Evolutionary conservation across 2,797 vertebrate species (phyloP).

Genomic region (Ctenopoma kingsleyae): DNA sequence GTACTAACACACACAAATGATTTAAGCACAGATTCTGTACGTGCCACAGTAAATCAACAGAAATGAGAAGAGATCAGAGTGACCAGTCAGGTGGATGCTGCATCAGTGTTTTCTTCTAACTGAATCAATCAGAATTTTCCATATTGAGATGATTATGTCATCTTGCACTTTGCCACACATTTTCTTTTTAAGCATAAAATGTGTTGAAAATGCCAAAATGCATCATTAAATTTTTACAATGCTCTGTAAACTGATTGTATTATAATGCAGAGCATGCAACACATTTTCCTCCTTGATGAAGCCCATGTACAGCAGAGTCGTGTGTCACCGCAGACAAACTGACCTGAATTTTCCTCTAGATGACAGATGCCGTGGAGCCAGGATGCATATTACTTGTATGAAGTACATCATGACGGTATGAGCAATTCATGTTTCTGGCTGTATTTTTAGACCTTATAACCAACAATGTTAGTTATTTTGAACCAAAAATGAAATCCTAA

Average conservation of each 20-base stretch:
- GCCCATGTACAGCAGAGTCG: slow-evolving; percentile 30
- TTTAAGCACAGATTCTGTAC: slow-evolving; percentile 38
- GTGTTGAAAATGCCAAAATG: background rate
- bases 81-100: background rate
- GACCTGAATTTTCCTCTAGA: slow-evolving; percentile 68
- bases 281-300: slow-evolving; percentile 9
- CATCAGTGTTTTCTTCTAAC: background rate
- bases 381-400: slow-evolving; percentile 48
- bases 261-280: background rate
- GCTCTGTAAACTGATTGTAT: background rate
- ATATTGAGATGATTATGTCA: background rate
- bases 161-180: background rate
- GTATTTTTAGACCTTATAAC: slow-evolving; percentile 24
- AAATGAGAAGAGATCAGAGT: background rate
- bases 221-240: slow-evolving; percentile 8
- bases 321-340: slow-evolving; percentile 61
- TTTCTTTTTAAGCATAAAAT: slow-evolving; percentile 5
- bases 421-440: slow-evolving; percentile 23
- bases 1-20: slow-evolving; percentile 43
- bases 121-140: background rate
- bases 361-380: slow-evolving; percentile 62
- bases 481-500: slow-evolving; percentile 8
- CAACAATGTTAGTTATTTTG: slow-evolving; percentile 4
- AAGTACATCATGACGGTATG: slow-evolving; percentile 29
- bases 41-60: slow-evolving; percentile 1